phyloP scores from a whole-genome alignment of 1,140 invertebrate species.

The Drosophila auraria region DNA sequence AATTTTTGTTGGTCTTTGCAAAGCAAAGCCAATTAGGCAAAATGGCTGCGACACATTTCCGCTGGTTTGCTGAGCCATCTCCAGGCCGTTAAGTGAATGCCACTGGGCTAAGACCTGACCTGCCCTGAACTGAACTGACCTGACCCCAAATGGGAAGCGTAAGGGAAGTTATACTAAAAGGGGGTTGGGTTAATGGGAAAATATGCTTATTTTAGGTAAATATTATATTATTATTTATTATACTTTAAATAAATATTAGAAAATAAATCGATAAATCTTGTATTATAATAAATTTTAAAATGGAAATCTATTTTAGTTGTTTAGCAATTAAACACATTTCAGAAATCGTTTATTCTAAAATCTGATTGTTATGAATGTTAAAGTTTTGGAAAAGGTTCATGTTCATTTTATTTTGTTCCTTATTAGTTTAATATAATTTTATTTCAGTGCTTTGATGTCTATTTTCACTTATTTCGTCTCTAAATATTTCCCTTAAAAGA shows the following conservation, averaged over 20 bases:
- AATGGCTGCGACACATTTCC: conserved; percentile 83
- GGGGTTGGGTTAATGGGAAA: no score
- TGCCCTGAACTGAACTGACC: conserved; percentile 8
- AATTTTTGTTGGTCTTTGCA: conserved; percentile 47
- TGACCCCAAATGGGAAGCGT: conserved; percentile 5
- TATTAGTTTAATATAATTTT: no score
- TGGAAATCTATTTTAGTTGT: no score
- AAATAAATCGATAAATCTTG: no score
- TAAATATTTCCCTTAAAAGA: neutral
- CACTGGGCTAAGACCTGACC: conserved; percentile 41
- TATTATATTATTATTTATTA: neutral
- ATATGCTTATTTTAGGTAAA: neutral
- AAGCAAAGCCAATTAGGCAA: conserved; percentile 78
- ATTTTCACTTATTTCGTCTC: neutral
- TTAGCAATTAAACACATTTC: neutral
- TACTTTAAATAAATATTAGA: no score
- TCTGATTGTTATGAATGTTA: neutral
- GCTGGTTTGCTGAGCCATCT: conserved; percentile 60
- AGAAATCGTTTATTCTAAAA: neutral
- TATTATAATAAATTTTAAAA: no score
- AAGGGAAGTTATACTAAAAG: neutral
- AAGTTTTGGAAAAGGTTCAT: no score
- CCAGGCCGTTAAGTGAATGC: conserved; percentile 22
- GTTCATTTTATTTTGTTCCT: neutral
- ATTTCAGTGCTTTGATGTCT: neutral